phyloP scores from a whole-genome alignment of 2,888 invertebrate genomes.

The Acronicta aceris region DNA sequence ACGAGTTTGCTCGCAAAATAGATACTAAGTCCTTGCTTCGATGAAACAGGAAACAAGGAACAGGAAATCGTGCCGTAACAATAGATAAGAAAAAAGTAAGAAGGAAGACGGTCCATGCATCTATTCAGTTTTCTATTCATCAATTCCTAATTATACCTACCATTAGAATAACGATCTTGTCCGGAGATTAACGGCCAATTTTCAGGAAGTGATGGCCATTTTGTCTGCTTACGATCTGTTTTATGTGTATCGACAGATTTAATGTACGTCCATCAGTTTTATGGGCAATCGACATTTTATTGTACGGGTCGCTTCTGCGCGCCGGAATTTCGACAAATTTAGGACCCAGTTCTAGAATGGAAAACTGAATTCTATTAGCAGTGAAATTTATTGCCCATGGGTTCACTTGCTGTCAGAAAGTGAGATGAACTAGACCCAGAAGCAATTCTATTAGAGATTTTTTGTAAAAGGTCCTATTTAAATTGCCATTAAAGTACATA shows the following conservation, averaged over 20 bases:
- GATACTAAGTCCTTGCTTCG: too few species aligned
- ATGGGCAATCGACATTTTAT: slow-evolving; percentile 47
- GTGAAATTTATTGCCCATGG: not conserved
- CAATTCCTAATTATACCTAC: slow-evolving; percentile 19
- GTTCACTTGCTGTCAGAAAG: not conserved
- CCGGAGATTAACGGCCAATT: slow-evolving; percentile 41
- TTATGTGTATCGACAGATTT: slow-evolving; percentile 49
- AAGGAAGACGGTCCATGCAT: too few species aligned
- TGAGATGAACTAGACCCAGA: not conserved
- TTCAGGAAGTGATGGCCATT: slow-evolving; percentile 34
- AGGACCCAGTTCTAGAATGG: not conserved
- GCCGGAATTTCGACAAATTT: slow-evolving; percentile 6
- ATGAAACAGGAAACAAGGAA: too few species aligned
- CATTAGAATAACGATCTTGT: slow-evolving; percentile 38
- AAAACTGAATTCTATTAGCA: slow-evolving; percentile 3
- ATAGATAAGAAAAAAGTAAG: too few species aligned
- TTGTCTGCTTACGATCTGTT: slow-evolving; percentile 44
- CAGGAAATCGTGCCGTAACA: too few species aligned
- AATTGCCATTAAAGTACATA: too few species aligned
- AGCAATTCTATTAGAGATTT: too few species aligned
- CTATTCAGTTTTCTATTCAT: not conserved
- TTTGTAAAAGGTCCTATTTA: too few species aligned
- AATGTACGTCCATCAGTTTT: slow-evolving; percentile 49
- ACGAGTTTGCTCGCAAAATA: too few species aligned
- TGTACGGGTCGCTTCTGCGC: slow-evolving; percentile 13